phyloP scores from a whole-genome alignment of 2,113 vertebrate genomes.

The Boulengeromyrus knoepffleri region DNA sequence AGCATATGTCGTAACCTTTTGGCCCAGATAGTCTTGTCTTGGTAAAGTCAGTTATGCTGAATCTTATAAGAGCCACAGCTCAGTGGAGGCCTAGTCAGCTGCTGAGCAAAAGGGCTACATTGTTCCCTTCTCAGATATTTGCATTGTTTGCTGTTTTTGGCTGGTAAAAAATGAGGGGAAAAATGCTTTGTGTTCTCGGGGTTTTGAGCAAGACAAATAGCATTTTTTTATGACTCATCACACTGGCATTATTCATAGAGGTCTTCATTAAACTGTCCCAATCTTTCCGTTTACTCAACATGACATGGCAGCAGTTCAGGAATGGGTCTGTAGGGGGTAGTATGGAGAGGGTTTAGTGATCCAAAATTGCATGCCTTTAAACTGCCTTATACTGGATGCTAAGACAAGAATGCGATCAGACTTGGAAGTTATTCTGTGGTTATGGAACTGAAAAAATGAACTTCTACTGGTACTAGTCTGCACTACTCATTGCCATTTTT shows the following conservation, averaged over 20 bases:
- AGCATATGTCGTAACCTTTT: background rate
- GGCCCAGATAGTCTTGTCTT: background rate
- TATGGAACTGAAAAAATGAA: background rate
- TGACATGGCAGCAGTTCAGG: conserved; percentile 18
- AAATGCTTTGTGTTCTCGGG: conserved; percentile 20
- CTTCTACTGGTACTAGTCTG: background rate
- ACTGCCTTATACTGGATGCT: background rate
- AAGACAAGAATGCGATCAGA: background rate
- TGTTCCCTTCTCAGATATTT: conserved; percentile 25
- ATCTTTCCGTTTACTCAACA: conserved; percentile 33
- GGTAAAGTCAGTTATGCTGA: background rate
- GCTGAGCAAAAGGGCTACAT: background rate
- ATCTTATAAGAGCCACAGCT: background rate
- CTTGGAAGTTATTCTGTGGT: background rate
- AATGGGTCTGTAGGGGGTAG: background rate
- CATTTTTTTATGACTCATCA: background rate
- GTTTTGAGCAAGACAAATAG: background rate
- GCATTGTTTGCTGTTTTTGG: conserved; percentile 26
- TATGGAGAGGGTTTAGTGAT: background rate
- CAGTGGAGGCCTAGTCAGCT: conserved; percentile 6
- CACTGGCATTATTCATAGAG: background rate
- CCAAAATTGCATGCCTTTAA: background rate
- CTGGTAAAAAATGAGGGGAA: conserved; percentile 27
- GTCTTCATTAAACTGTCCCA: background rate
- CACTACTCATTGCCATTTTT: conserved; percentile 18